phyloP scores from a whole-genome alignment of 2,797 vertebrate genomes.

The Macroramphosus scolopax region DNA sequence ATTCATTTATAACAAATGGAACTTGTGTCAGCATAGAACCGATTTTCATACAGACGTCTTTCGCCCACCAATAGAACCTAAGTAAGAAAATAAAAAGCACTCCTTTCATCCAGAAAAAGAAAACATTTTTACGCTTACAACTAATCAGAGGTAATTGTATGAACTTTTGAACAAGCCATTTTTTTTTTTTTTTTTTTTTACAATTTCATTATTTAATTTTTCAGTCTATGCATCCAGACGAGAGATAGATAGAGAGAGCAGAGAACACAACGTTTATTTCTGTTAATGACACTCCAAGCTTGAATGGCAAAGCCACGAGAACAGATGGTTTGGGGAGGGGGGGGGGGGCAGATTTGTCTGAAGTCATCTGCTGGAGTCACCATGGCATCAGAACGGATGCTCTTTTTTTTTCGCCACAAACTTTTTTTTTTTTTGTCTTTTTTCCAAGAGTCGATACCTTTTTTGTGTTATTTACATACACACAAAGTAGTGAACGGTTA shows the following conservation, averaged over 20 bases:
- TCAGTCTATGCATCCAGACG: slow-evolving; percentile 99
- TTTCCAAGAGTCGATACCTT: slow-evolving; percentile 77
- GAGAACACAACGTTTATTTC: slow-evolving; percentile 98
- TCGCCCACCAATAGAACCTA: slow-evolving; percentile 99
- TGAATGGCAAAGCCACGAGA: slow-evolving; percentile 92
- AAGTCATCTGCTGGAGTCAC: slow-evolving; percentile 89
- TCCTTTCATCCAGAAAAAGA: slow-evolving; percentile 96
- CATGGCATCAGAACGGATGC: slow-evolving; percentile 84
- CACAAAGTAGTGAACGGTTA: slow-evolving; percentile 88
- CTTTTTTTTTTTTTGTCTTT: slow-evolving; percentile 70
- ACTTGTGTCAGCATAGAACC: slow-evolving; percentile 99
- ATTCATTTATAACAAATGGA: slow-evolving; percentile 99
- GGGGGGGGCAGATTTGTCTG: slow-evolving; percentile 85
- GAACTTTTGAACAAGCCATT: slow-evolving; percentile 97
- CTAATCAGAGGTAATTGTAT: slow-evolving; percentile 99
- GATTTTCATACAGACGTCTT: slow-evolving; percentile 99
- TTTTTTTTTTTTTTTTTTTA: slow-evolving; percentile 71
- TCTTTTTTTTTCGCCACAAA: slow-evolving; percentile 80
- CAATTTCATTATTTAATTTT: slow-evolving; percentile 90
- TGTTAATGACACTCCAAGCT: slow-evolving; percentile 98
- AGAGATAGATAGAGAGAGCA: slow-evolving; percentile 92
- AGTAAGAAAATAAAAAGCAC: slow-evolving; percentile 99
- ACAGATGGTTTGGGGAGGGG: slow-evolving; percentile 84
- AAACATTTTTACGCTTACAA: slow-evolving; percentile 98
- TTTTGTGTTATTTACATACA: slow-evolving; percentile 94